Conservation (phyloP, 2,888 invertebrate genomes). For the Trissonchulus sp. region DNA sequence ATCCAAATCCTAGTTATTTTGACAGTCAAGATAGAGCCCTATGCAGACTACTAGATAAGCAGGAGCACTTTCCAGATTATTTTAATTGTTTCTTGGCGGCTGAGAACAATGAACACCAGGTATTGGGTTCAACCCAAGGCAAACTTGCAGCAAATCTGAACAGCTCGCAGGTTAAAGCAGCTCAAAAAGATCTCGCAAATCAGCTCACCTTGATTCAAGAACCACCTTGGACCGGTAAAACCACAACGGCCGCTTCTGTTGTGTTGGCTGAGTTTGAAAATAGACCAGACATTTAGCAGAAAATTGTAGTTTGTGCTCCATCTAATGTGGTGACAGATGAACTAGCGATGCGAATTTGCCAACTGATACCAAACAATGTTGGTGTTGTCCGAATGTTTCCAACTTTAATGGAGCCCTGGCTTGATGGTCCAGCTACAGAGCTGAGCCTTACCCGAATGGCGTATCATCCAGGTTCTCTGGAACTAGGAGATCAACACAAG, state of each 20-base stretch:
- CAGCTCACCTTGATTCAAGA: neutral
- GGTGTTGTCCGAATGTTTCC: neutral
- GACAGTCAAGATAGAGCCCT: neutral
- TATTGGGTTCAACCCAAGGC: no score
- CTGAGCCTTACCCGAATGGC: neutral
- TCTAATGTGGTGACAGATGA: no score
- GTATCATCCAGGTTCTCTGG: neutral
- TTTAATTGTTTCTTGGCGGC: neutral
- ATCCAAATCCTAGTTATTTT: neutral
- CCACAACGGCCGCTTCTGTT: neutral
- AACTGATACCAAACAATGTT: no score
- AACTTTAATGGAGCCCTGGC: neutral
- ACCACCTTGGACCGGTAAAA: slow-evolving; percentile 5
- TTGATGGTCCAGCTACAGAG: neutral
- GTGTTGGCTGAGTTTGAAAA: neutral
- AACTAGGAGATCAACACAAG: neutral
- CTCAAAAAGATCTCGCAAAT: neutral
- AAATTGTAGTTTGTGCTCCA: no score
- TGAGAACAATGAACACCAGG: neutral
- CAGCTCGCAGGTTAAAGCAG: neutral
- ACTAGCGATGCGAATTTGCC: no score
- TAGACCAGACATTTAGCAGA: neutral
- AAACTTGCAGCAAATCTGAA: no score
- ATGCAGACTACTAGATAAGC: neutral
- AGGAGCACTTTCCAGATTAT: neutral